phyloP scores from a whole-genome alignment of 2,797 vertebrate species.

The Numenius phaeopus region DNA sequence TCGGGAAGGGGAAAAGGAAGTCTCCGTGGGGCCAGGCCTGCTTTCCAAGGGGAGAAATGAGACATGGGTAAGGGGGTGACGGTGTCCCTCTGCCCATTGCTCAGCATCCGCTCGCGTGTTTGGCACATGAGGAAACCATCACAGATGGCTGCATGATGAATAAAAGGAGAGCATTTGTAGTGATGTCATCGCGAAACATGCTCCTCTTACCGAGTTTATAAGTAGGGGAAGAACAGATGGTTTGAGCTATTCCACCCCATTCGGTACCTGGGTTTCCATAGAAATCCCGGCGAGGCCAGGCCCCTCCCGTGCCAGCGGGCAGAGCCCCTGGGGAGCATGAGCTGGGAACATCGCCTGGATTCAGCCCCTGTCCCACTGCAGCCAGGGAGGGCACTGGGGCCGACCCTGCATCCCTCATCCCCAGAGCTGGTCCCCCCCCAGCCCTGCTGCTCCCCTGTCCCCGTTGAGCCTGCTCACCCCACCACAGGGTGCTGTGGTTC shows the following conservation, averaged over 20 bases:
- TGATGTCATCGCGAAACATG: slow-evolving; percentile 34
- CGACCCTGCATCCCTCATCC: neutral
- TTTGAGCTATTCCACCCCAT: neutral
- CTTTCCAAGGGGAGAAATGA: neutral
- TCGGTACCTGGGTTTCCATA: slow-evolving; percentile 60
- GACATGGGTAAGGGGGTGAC: neutral
- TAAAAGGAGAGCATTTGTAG: slow-evolving; percentile 30
- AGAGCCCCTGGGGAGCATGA: neutral
- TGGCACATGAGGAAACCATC: slow-evolving; percentile 29
- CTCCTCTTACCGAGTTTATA: slow-evolving; percentile 38
- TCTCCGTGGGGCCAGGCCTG: neutral
- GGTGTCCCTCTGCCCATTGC: neutral
- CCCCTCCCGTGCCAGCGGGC: accelerated
- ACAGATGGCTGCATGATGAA: slow-evolving; percentile 56
- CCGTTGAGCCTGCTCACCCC: neutral
- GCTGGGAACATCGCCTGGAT: neutral
- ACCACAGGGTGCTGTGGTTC: accelerated
- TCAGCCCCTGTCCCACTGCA: neutral
- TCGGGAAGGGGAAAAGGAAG: neutral
- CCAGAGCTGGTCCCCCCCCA: neutral
- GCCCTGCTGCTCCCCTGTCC: neutral
- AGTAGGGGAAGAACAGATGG: slow-evolving; percentile 74
- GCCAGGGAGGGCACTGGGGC: neutral
- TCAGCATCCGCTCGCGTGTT: neutral
- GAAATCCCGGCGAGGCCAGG: neutral